Conservation (phyloP, 2,113 vertebrate genomes). For the Megalops atlanticus region DNA sequence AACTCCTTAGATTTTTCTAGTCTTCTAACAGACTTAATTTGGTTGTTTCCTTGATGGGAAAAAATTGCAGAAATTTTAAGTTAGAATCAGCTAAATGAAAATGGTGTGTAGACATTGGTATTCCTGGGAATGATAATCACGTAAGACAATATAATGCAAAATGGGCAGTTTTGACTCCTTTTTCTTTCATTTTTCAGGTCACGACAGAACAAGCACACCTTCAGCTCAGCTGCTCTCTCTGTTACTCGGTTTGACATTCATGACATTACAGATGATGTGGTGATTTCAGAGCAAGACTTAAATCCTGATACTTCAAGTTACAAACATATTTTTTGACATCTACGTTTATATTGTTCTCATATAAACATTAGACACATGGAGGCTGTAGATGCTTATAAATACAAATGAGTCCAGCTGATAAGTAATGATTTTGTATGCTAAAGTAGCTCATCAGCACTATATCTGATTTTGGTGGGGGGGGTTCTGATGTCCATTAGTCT, state of each 20-base stretch:
- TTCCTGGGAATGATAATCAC: not conserved
- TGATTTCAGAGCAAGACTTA: not conserved
- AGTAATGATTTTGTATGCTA: not conserved
- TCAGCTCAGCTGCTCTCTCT: not conserved
- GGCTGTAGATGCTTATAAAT: not conserved
- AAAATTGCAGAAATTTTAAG: not conserved
- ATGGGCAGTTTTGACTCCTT: not conserved
- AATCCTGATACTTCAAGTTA: too few species aligned
- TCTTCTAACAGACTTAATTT: not conserved
- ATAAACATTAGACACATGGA: not conserved
- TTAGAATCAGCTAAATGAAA: not conserved
- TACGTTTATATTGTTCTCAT: too few species aligned
- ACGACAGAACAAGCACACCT: not conserved
- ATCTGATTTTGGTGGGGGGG: not conserved
- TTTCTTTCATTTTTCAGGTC: not conserved
- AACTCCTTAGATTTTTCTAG: not conserved
- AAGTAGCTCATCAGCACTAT: not conserved
- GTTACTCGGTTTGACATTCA: not conserved
- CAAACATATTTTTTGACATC: too few species aligned
- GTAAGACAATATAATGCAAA: not conserved
- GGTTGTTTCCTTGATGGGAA: not conserved
- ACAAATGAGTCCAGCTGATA: not conserved
- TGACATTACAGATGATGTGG: not conserved
- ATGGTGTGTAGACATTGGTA: not conserved
- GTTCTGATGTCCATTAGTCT: not conserved